A percentile compares a stretch with the other conserved stretches of the same genome.
phyloP scores from a whole-genome alignment of 2,888 invertebrate species.

The Andrena dorsata region DNA sequence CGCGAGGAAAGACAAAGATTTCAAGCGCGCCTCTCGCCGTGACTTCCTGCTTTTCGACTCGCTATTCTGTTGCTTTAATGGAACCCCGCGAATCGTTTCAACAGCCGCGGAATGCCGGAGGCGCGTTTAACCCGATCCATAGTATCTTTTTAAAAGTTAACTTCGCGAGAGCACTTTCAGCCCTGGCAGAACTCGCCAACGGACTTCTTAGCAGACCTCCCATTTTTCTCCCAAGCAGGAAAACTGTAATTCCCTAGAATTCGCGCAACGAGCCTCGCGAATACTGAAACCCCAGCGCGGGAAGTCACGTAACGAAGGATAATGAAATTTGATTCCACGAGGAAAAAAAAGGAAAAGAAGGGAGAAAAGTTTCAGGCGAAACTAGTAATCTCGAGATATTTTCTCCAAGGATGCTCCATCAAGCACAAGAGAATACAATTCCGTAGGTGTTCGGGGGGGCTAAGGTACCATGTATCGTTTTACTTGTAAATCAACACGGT shows the following conservation, averaged over 20 bases:
- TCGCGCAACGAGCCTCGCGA: not conserved
- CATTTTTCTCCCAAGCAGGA: not conserved
- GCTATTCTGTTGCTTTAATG: not conserved
- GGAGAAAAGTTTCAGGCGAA: not conserved
- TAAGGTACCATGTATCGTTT: not conserved
- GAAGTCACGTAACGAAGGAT: not conserved
- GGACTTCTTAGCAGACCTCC: not conserved
- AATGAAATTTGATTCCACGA: constrained; percentile 6
- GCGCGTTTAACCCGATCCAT: not conserved
- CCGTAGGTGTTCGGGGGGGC: too few species aligned
- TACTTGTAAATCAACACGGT: not conserved
- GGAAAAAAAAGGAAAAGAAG: not conserved
- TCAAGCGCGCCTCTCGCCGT: not conserved
- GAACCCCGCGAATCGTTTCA: not conserved
- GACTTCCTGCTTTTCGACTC: not conserved
- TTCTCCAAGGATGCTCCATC: not conserved
- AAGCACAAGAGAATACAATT: too few species aligned
- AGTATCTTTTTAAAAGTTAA: not conserved
- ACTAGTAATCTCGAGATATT: not conserved
- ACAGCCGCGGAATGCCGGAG: not conserved
- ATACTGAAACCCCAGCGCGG: not conserved
- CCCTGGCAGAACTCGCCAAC: not conserved
- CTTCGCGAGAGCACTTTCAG: not conserved
- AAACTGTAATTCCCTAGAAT: not conserved
- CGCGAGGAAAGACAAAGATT: constrained; percentile 5